Conservation (phyloP, 2,888 invertebrate genomes). For the Yponomeuta sedellus region DNA sequence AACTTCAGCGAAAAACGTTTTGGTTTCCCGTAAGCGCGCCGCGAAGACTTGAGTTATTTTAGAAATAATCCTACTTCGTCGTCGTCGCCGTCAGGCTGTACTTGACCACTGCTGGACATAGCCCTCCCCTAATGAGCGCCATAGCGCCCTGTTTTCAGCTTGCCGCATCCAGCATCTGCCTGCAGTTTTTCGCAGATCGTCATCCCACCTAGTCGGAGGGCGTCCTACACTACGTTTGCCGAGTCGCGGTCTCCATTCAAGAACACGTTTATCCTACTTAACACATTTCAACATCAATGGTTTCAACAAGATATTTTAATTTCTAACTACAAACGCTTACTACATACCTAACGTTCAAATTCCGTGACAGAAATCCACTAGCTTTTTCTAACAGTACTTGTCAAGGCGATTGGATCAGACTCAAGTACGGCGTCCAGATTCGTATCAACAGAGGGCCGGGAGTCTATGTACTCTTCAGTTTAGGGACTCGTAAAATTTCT, state of each 20-base stretch:
- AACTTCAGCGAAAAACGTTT: not conserved
- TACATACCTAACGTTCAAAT: not conserved
- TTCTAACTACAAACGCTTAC: not conserved
- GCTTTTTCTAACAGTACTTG: not conserved
- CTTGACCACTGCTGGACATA: no score
- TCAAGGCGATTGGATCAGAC: not conserved
- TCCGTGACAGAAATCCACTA: not conserved
- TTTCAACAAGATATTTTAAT: not conserved
- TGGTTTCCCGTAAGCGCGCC: not conserved
- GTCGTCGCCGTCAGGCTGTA: no score
- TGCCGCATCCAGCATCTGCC: no score
- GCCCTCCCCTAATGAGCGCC: no score
- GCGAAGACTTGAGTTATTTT: not conserved
- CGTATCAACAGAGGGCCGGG: slow-evolving; percentile 32
- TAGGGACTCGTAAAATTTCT: slow-evolving; percentile 62
- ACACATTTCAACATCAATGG: no score
- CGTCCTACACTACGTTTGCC: no score
- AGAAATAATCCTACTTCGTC: not conserved
- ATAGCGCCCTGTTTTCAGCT: no score
- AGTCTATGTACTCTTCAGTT: slow-evolving; percentile 29
- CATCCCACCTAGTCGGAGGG: no score
- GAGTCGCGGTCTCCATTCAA: no score
- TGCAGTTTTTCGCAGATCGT: no score
- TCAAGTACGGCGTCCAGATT: slow-evolving; percentile 39
- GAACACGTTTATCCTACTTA: no score